Evolutionary conservation across 2,797 vertebrate species (phyloP).

Genomic region (Micromesistius poutassou): DNA sequence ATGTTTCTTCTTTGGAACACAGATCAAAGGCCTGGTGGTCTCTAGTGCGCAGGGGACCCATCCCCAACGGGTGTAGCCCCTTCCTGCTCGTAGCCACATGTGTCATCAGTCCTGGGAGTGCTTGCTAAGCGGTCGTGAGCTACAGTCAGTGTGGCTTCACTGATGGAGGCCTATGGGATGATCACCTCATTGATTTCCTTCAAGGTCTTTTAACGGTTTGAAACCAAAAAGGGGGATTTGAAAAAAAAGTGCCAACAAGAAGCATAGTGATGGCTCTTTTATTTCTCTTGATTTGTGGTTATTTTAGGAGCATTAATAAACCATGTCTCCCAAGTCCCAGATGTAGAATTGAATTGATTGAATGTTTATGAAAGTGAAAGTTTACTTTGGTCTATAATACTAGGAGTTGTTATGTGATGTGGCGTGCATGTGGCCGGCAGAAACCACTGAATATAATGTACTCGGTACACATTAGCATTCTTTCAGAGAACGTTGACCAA

Average conservation of each 20-base stretch:
- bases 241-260: neutral
- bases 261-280: neutral
- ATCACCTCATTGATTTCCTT: neutral
- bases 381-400: neutral
- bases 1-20: too few species aligned
- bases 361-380: too few species aligned
- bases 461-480: conserved; percentile 1
- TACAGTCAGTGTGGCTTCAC: neutral
- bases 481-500: neutral
- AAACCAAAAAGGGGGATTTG: neutral
- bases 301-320: conserved; percentile 1
- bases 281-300: neutral
- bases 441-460: conserved; percentile 13
- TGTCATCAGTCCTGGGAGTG: neutral
- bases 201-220: neutral
- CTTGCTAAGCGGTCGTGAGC: neutral
- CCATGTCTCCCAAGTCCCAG: neutral
- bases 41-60: too few species aligned
- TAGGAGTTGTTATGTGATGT: neutral
- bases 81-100: too few species aligned
- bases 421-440: conserved; percentile 8
- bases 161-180: neutral
- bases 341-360: neutral
- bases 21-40: too few species aligned
- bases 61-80: too few species aligned